A percentile compares a stretch with the other conserved stretches of the same genome.
Conservation (phyloP, 2,888 invertebrate genomes). For the Eucera pruinosa region DNA sequence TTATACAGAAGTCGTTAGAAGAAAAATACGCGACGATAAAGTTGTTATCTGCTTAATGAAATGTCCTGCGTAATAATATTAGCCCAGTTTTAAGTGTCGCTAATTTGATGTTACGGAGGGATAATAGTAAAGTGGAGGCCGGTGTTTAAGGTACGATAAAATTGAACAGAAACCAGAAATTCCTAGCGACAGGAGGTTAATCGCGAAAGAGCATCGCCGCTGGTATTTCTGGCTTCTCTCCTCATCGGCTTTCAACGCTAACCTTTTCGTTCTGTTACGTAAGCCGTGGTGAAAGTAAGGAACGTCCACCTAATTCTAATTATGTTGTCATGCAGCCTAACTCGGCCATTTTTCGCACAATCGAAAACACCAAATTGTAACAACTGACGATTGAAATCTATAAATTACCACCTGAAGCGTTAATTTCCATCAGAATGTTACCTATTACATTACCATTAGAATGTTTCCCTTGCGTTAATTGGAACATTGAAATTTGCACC, state of each 20-base stretch:
- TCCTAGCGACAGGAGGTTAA: background rate
- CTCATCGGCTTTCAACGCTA: conserved; percentile 13
- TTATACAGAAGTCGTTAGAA: too few species aligned
- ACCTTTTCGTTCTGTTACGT: conserved; percentile 50
- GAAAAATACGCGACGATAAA: too few species aligned
- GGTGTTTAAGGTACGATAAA: background rate
- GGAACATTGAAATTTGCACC: too few species aligned
- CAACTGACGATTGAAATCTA: too few species aligned
- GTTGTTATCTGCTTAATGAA: background rate
- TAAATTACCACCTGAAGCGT: too few species aligned
- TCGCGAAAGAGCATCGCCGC: conserved; percentile 45
- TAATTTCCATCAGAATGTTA: too few species aligned
- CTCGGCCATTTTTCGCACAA: background rate
- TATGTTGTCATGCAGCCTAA: background rate
- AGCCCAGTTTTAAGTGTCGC: background rate
- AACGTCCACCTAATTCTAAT: conserved; percentile 34
- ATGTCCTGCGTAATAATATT: background rate
- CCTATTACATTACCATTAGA: too few species aligned
- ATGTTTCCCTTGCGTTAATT: too few species aligned
- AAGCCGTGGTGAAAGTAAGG: conserved; percentile 42
- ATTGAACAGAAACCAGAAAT: background rate
- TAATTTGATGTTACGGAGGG: background rate
- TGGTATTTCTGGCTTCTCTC: conserved; percentile 36
- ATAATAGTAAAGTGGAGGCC: background rate
- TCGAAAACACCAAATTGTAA: background rate